Evolutionary conservation across 2,888 invertebrate genomes (phyloP), one percentile per base, ranked within the genome.

Genomic region (Heliconius erato): DNA sequence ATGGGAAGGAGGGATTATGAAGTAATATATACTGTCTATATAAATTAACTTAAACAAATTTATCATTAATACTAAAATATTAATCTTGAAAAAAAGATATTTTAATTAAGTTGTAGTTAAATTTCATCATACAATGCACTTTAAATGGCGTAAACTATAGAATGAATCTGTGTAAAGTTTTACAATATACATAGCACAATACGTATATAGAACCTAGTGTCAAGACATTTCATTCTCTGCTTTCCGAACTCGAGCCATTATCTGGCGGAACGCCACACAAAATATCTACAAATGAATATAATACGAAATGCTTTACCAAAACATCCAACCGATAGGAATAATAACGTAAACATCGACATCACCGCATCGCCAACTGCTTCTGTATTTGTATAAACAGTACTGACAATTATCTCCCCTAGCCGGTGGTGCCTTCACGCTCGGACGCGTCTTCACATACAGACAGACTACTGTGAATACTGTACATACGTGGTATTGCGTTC

Each of bases 341-440:
- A 67, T 65, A 40, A 65, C 44, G 44, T 78, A 28, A 59, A 76
- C 32, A 67, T 78, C 67, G 67, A 49, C 78, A 78, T 49, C 12
- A 68, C 19, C 28, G 44, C 23, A 67, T 67, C 44, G 68, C 65
- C 14, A 78, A 49, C 9, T 72, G 71, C 26, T 26, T 76, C 14
- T 63, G 6, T 35, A 12, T 32, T 76, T 76, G 78, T 67, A 14
- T 67, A 49, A 67, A 78, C 67, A 67, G 67, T 49, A 68, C 68
- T 76, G 81, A 81, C 69, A 81, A 81, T 81, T 54, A 81, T 74
- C 44, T 12, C 67, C 76, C 32, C 32, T 63, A 54, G 71, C 74
- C 74, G 65, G 23, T 59, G 72, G 35, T 9, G 32, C 40, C 23
- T 81, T 69, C 63, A 81, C 77, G 81, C 76, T 40, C 69, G 71